Evolutionary conservation across 2,888 invertebrate genomes (phyloP).

Genomic region (Hydrotaea diabolus): DNA sequence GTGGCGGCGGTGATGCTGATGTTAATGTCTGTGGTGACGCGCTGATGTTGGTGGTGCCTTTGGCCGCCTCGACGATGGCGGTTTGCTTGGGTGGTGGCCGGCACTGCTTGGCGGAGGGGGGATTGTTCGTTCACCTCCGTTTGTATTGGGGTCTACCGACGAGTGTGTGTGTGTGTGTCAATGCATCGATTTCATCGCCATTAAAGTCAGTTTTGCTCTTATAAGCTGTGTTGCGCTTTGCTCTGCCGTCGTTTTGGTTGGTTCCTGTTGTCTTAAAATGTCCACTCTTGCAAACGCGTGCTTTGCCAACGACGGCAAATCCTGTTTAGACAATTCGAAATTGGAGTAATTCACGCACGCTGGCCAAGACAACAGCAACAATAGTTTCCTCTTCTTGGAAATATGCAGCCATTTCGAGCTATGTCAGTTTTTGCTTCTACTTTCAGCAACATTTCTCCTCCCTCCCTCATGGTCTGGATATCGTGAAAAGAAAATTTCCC

Average conservation of each 20-base stretch:
- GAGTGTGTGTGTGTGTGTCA: background rate
- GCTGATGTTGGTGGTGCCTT: background rate
- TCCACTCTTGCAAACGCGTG: slow-evolving; percentile 68
- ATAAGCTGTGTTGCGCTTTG: slow-evolving; percentile 65
- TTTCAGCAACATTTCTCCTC: background rate
- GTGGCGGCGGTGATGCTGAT: background rate
- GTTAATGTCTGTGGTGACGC: background rate
- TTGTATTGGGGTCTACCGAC: slow-evolving; percentile 40
- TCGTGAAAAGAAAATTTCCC: background rate
- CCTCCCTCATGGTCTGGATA: too few species aligned
- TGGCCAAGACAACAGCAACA: background rate
- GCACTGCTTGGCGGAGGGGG: slow-evolving; percentile 44
- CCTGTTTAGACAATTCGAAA: slow-evolving; percentile 71
- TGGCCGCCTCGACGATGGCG: background rate
- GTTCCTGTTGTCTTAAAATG: slow-evolving; percentile 75
- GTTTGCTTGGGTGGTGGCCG: slow-evolving; percentile 44
- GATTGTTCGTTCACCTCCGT: slow-evolving; percentile 26
- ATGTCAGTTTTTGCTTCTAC: too few species aligned
- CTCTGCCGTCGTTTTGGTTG: slow-evolving; percentile 42
- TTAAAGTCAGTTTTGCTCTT: slow-evolving; percentile 73
- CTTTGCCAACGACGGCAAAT: background rate
- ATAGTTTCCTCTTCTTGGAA: too few species aligned
- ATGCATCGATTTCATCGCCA: slow-evolving; percentile 77
- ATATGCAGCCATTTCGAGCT: too few species aligned
- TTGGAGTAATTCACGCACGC: slow-evolving; percentile 75